phyloP scores from a whole-genome alignment of 2,888 invertebrate species.

The Pseudolycoriella hygida region DNA sequence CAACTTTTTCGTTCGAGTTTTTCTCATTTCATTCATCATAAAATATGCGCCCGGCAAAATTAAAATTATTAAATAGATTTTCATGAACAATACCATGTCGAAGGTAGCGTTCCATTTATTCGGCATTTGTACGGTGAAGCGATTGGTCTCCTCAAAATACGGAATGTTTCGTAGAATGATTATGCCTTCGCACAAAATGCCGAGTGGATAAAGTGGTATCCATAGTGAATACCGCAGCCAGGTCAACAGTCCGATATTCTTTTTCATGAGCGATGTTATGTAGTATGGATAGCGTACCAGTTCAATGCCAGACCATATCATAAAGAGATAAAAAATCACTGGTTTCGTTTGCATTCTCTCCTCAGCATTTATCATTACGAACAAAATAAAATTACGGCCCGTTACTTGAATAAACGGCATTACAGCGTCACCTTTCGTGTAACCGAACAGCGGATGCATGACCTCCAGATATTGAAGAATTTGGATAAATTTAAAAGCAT shows the following conservation, averaged over 20 bases:
- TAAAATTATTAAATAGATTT: constrained; percentile 56
- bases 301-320: constrained; percentile 69
- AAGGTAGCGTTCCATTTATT: constrained; percentile 76
- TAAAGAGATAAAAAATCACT: constrained; percentile 72
- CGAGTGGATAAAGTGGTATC: constrained; percentile 85
- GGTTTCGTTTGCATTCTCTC: constrained; percentile 74
- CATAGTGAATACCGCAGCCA: constrained; percentile 89
- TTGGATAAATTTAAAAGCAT: constrained; percentile 65
- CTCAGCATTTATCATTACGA: constrained; percentile 69
- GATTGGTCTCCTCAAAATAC: constrained; percentile 69
- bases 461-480: constrained; percentile 72
- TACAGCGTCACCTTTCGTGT: constrained; percentile 59
- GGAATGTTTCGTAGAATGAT: constrained; percentile 69
- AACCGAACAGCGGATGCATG: constrained; percentile 75
- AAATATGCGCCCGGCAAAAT: constrained; percentile 60
- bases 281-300: constrained; percentile 85
- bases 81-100: constrained; percentile 63
- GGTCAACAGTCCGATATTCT: constrained; percentile 54
- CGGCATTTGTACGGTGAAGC: constrained; percentile 58
- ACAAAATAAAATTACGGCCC: constrained; percentile 62
- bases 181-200: constrained; percentile 72
- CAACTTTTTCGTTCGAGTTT: constrained; percentile 48
- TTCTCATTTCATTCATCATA: constrained; percentile 74
- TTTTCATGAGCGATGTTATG: constrained; percentile 59
- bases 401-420: constrained; percentile 61